Conservation (phyloP, 2,797 vertebrate genomes). For the Galaxias olidus region DNA sequence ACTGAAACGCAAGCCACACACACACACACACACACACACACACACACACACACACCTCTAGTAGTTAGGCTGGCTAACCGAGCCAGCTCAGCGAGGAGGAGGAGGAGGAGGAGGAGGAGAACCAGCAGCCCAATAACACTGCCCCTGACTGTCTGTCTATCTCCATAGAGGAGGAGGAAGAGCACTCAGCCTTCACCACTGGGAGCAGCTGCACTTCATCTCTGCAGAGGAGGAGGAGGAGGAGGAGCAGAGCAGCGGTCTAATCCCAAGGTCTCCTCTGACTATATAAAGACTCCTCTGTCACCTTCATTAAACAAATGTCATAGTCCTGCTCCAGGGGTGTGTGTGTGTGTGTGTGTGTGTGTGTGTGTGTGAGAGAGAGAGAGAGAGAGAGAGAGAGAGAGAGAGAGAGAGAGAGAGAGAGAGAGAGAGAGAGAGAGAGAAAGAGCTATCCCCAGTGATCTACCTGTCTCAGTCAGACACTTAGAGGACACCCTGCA, state of each 20-base stretch:
- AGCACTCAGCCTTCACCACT: too few relatives aligned
- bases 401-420: neutral
- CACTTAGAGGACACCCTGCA: too few relatives aligned
- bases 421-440: neutral
- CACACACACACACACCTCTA: too few relatives aligned
- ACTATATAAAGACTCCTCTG: constrained; percentile 4
- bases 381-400: neutral
- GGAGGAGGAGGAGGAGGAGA: too few relatives aligned
- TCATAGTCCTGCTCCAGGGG: neutral
- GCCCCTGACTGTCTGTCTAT: too few relatives aligned
- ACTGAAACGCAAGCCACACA: constrained; percentile 1
- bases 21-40: constrained; percentile 1
- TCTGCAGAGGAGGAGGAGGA: neutral
- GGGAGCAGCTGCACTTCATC: too few relatives aligned
- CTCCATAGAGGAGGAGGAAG: too few relatives aligned
- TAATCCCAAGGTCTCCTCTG: neutral
- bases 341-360: neutral
- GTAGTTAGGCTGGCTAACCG: too few relatives aligned
- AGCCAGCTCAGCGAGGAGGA: too few relatives aligned
- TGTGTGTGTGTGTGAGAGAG: neutral
- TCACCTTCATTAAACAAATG: constrained; percentile 7
- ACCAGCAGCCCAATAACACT: too few relatives aligned
- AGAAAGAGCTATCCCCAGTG: too few relatives aligned
- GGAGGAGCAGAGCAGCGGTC: neutral
- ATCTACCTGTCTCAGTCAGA: too few relatives aligned